Conservation (phyloP, 2,797 vertebrate species). For the Bradypodion pumilum region DNA sequence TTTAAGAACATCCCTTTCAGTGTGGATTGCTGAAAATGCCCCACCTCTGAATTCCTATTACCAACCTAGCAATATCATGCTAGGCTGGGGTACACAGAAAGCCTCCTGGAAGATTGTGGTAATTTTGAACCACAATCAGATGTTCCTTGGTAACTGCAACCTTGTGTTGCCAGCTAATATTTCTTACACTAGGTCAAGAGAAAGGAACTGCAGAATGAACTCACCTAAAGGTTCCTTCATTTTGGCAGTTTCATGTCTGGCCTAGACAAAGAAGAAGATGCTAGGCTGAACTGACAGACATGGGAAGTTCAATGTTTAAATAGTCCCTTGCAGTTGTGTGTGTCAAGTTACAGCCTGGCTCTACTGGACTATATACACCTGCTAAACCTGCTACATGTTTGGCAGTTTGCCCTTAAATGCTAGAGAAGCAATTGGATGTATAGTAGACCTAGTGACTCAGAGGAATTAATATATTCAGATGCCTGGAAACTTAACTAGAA, state of each 20-base stretch:
- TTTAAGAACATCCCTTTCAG: not conserved
- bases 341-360: not conserved
- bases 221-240: too few species aligned
- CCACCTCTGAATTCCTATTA: not conserved
- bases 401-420: constrained; percentile 30
- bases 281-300: not conserved
- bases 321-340: not conserved
- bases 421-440: constrained; percentile 42
- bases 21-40: not conserved
- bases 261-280: too few species aligned
- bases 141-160: too few species aligned
- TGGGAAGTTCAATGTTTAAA: not conserved
- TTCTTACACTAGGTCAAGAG: too few species aligned
- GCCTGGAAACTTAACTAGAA: constrained; percentile 54
- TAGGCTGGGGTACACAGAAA: too few species aligned
- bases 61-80: not conserved
- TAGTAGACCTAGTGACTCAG: constrained; percentile 26
- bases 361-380: not conserved
- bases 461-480: constrained; percentile 53
- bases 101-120: too few species aligned
- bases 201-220: too few species aligned
- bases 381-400: not conserved
- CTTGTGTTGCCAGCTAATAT: too few species aligned
- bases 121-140: too few species aligned
- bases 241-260: too few species aligned